Evolutionary conservation across 64 coral and sea anemone species (phyloP), one percentile per base, ranked within the genome.

Genomic region (Cladopsammia gracilis): DNA sequence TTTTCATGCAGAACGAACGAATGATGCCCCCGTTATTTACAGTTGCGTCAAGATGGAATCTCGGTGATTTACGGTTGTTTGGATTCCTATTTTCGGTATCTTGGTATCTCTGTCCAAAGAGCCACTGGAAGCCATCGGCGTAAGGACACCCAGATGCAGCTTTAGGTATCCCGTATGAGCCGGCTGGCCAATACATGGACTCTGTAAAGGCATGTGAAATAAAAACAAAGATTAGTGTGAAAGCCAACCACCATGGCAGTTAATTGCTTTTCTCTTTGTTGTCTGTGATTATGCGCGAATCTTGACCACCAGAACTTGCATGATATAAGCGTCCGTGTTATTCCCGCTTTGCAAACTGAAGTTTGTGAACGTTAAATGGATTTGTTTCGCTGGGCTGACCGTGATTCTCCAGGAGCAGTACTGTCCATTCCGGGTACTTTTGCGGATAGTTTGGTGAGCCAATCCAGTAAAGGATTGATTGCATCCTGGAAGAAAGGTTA

Each of bases 401-500:
- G 46, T 10, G 59, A 95, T 90, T 15, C 87, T 20, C 93, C 93
- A 95, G 3, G 67, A 95, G 48, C 93, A 95, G 43, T 48, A 78
- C 88, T 95, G 93, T 59, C 93, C 88, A 45, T 95, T 95, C 61
- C 7, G 93, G 93, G 60, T 95, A 95, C 1, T 43, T 19, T 0
- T 68, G 6, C 10, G 93, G 93, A 50, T 83, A 71, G 47, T 86
- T 70, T 22, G 93, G 93, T 7, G 93, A 95, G 48, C 76, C n/a
- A n/a, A n/a, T n/a, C n/a, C n/a, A n/a, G 86, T 10, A 73, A 89
- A 74, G 61, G 71, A 7, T 49, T 86, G 24, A 5, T 48, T 70
- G 64, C 83, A 86, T 22, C 60, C 83, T 86, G 85, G 19, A 87
- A 87, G n/a, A 71, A 10, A 71, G 8, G 69, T 0, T 8, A 11